phyloP scores from a whole-genome alignment of 2,888 invertebrate genomes.

The Aspidiotus rigidus region DNA sequence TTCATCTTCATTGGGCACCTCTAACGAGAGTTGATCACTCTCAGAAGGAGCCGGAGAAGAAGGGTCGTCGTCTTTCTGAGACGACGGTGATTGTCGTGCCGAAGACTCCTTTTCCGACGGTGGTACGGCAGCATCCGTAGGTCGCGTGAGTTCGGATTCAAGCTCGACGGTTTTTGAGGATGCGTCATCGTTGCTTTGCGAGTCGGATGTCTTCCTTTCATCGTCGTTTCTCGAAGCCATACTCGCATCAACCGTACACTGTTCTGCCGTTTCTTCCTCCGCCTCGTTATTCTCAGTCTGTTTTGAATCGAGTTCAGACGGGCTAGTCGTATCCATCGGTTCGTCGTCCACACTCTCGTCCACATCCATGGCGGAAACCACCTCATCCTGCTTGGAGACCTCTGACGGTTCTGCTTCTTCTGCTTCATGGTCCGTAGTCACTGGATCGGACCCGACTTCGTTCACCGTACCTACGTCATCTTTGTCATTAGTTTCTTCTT shows the following conservation, averaged over 20 bases:
- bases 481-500: slow-evolving; percentile 5
- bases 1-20: no score
- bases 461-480: neutral
- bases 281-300: neutral
- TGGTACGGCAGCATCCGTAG: no score
- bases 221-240: neutral
- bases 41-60: no score
- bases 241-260: neutral
- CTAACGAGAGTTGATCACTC: no score
- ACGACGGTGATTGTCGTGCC: no score
- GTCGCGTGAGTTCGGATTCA: no score
- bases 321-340: slow-evolving; percentile 1
- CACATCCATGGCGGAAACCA: neutral
- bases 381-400: neutral
- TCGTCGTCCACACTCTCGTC: neutral
- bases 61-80: no score
- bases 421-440: neutral
- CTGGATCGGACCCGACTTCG: neutral
- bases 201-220: neutral
- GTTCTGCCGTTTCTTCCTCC: neutral
- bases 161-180: no score
- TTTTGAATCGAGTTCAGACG: neutral
- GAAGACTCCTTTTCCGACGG: no score
- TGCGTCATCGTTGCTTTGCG: no score
- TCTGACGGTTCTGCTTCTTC: neutral